A percentile compares a stretch with the other conserved stretches of the same genome.
phyloP scores from a whole-genome alignment of 2,113 vertebrate genomes.

The Peromyscus californicus region DNA sequence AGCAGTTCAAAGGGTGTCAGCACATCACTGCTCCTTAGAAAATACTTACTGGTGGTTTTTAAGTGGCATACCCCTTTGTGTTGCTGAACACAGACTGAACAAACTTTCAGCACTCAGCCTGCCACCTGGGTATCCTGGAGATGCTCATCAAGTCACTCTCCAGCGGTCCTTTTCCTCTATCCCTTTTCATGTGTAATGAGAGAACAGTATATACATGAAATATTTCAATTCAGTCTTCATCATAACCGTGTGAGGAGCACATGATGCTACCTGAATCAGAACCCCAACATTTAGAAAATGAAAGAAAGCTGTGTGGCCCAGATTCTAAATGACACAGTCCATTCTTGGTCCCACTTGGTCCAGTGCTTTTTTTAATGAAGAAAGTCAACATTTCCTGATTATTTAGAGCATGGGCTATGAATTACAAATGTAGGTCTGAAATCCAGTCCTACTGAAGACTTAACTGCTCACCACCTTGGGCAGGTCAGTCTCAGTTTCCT shows the following conservation, averaged over 20 bases:
- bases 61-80: background rate
- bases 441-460: background rate
- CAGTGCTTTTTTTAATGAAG: background rate
- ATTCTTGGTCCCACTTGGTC: background rate
- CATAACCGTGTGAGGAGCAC: background rate
- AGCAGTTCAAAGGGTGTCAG: background rate
- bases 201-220: background rate
- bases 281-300: background rate
- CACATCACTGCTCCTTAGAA: background rate
- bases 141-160: background rate
- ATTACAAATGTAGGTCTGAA: background rate
- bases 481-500: background rate
- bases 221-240: background rate
- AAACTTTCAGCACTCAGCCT: background rate
- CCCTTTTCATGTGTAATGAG: background rate
- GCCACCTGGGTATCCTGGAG: background rate
- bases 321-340: background rate
- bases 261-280: background rate
- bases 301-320: background rate
- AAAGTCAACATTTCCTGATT: background rate
- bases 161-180: background rate
- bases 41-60: background rate
- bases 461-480: background rate
- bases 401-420: background rate
- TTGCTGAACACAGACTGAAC: background rate